These are phyloP conservation scores for Loris lydekkerianus DNA, from an alignment of 2,797 vertebrate species.

Conservation along the genomic window DNA sequence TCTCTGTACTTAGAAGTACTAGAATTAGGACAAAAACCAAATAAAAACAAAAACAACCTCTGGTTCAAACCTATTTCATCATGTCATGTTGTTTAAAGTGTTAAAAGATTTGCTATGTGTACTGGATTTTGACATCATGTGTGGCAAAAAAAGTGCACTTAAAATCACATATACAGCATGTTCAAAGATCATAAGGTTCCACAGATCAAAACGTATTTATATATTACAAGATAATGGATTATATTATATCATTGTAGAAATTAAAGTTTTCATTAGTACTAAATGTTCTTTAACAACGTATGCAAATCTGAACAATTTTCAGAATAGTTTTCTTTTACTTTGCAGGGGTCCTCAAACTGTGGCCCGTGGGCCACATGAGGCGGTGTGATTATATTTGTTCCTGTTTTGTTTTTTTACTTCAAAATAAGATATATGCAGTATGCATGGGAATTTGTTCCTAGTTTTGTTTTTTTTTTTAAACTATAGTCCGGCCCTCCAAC, in stretches of 20 bases:
- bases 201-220: not conserved
- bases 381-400: no score
- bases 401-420: no score
- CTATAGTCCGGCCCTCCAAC: no score
- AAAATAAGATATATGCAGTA: no score
- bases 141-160: slow-evolving; percentile 29
- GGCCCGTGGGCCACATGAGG: no score
- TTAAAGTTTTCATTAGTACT: not conserved
- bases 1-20: not conserved
- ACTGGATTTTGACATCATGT: not conserved
- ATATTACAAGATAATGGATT: not conserved
- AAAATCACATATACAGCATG: not conserved
- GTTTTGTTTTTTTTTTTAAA: no score
- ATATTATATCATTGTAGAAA: slow-evolving; percentile 4
- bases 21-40: not conserved
- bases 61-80: not conserved
- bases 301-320: not conserved
- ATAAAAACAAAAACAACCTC: slow-evolving; percentile 17
- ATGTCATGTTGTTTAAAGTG: not conserved
- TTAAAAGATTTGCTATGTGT: not conserved
- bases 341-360: no score
- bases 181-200: not conserved
- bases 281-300: not conserved
- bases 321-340: not conserved
- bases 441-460: no score